Evolutionary conservation across 2,113 vertebrate species (phyloP), one percentile per base, ranked within the genome.

Genomic region (Nyctereutes procyonoides): DNA sequence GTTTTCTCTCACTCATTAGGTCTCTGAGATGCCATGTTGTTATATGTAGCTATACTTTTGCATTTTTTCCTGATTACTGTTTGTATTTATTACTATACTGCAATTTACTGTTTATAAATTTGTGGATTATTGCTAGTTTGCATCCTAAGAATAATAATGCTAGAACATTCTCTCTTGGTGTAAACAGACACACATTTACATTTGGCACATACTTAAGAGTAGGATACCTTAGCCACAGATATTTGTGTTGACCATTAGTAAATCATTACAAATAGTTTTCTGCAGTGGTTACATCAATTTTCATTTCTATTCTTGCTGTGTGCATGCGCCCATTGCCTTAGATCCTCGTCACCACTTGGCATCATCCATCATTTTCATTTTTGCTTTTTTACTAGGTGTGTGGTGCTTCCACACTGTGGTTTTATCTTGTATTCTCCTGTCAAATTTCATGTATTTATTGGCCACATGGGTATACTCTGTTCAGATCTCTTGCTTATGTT

Each of bases 241-340:
- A 56, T 26, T 26, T 4, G 22, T 86, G 53, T 20, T 20, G 28
- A 16, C 38, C 55, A 4, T n/a, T 32, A 22, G 28, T 17, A 26
- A 83, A 58, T 26, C 28, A 56, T 0, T 35, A 19, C 73, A 58
- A 48, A 35, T 22, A 11, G 12, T 81, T 32, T 67, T 53, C 89
- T 30, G 30, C 22, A 30, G 48, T 55, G 38, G 11, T 60, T 10
- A 32, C 3, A 16, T 6, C 43, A 43, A 43, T 43, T 43, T 43
- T 43, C 43, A 43, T 43, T 43, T 43, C 43, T 43, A 43, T 43
- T 43, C 43, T 6, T 43, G 43, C 43, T n/a, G 1, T 12, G 71
- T 16, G 13, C 62, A 15, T 20, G 19, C 5, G 38, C 1, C 10
- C 15, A 2, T 2, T 15, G 2, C 62, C 62, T 48, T 2, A 2